A percentile compares a stretch with the other conserved stretches of the same genome.
Evolutionary conservation across 1,140 invertebrate genomes (phyloP).

Genomic region (Leptinotarsa undecemlineata): DNA sequence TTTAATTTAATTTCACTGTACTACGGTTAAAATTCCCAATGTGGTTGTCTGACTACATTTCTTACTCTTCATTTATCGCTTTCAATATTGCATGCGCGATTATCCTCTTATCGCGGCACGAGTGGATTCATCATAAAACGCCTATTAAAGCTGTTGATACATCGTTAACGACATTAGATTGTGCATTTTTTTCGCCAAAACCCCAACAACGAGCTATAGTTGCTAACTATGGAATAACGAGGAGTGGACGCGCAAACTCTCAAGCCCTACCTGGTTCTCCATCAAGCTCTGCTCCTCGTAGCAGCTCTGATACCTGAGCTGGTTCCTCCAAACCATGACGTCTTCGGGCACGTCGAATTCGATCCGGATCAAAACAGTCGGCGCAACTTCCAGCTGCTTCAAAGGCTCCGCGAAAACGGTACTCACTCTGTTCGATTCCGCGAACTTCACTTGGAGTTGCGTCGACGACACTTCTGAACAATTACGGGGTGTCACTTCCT

Average conservation of each 20-base stretch:
- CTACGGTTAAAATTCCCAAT: no score
- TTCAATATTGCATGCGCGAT: no score
- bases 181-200: no score
- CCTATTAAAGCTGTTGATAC: no score
- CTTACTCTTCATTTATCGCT: no score
- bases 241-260: background rate
- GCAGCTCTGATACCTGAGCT: constrained; percentile 18
- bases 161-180: no score
- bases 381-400: constrained; percentile 21
- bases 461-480: background rate
- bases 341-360: constrained; percentile 11
- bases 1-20: no score
- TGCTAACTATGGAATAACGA: no score
- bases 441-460: constrained; percentile 32
- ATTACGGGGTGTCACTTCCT: constrained; percentile 31
- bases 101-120: no score
- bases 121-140: no score
- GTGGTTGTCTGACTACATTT: no score
- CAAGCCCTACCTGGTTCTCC: constrained; percentile 10
- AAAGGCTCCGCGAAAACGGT: constrained; percentile 23
- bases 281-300: constrained; percentile 22
- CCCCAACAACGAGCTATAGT: no score
- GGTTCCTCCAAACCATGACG: constrained; percentile 32
- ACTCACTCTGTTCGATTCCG: constrained; percentile 29
- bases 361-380: background rate